These are phyloP conservation scores for Toxotes chatareus DNA, from an alignment of 2,113 vertebrate species.

Conservation along the genomic window DNA sequence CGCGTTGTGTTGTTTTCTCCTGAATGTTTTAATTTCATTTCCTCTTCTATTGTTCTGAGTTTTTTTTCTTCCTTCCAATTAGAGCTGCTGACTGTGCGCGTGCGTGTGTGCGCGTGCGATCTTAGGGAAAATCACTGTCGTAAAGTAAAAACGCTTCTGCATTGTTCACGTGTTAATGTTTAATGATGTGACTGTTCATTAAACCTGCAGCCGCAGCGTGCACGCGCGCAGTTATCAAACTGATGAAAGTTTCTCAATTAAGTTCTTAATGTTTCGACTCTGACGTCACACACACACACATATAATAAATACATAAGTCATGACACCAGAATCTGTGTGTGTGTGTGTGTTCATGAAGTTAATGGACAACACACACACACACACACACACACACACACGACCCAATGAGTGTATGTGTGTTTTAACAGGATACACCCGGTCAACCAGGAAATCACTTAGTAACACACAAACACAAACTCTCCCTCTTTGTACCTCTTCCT, in stretches of 20 bases:
- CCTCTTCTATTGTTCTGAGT: slow-evolving; percentile 4
- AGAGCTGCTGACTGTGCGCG: neutral
- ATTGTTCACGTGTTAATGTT: neutral
- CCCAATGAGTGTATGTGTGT: slow-evolving; percentile 40
- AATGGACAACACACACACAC: slow-evolving; percentile 29
- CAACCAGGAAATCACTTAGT: slow-evolving; percentile 65
- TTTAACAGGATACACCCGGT: slow-evolving; percentile 71
- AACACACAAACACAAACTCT: slow-evolving; percentile 50
- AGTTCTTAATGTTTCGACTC: neutral
- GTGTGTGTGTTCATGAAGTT: slow-evolving; percentile 39
- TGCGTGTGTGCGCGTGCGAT: no score
- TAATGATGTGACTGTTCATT: neutral
- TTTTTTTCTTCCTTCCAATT: neutral
- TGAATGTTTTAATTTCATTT: neutral
- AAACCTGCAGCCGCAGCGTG: neutral
- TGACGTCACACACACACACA: no score
- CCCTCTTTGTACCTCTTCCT: slow-evolving; percentile 68
- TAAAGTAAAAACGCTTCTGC: no score
- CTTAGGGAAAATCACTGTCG: no score
- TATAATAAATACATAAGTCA: neutral
- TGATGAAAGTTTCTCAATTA: neutral
- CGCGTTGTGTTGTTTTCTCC: neutral
- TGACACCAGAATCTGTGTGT: neutral
- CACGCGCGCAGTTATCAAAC: no score
- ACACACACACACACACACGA: neutral